These are phyloP conservation scores for Drosophila azteca DNA, from an alignment of 1,140 invertebrate species.

Conservation along the genomic window DNA sequence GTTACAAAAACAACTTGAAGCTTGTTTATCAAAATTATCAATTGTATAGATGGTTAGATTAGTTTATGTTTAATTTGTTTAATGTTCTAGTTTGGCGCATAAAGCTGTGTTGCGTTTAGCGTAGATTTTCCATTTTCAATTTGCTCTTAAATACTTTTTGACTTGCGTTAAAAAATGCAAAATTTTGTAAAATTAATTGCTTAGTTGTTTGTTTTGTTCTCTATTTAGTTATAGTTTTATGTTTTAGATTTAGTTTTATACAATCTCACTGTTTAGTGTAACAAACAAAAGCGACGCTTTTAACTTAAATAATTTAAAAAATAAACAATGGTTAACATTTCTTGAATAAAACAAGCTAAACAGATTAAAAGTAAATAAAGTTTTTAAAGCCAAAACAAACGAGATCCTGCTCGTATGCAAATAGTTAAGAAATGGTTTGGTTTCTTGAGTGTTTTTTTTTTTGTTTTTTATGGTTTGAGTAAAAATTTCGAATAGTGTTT, in stretches of 20 bases:
- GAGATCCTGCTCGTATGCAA: constrained; percentile 83
- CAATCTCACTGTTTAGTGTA: constrained; percentile 58
- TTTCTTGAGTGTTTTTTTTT: constrained; percentile 8
- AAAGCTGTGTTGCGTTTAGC: constrained; percentile 81
- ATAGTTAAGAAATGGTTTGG: constrained; percentile 60
- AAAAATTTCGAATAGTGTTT: constrained; percentile 61
- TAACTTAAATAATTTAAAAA: constrained; percentile 72
- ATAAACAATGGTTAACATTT: constrained; percentile 75
- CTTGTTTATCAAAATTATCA: constrained; percentile 53
- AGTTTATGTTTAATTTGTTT: constrained; percentile 63
- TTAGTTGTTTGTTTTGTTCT: constrained; percentile 26
- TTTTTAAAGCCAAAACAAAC: constrained; percentile 82
- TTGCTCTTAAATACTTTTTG: constrained; percentile 75
- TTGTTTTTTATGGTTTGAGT: constrained; percentile 34
- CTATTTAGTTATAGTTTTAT: constrained; percentile 10
- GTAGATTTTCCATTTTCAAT: constrained; percentile 63
- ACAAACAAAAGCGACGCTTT: constrained; percentile 65
- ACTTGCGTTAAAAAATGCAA: constrained; percentile 69
- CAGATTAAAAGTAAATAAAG: constrained; percentile 68
- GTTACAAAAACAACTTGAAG: constrained; percentile 75
- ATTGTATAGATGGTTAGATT: constrained; percentile 34
- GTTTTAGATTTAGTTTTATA: constrained; percentile 39
- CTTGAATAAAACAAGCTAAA: constrained; percentile 70
- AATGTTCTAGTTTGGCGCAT: constrained; percentile 80
- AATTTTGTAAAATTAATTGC: constrained; percentile 58